Evolutionary conservation across 2,888 invertebrate genomes (phyloP).

Genomic region (Panopea generosa): DNA sequence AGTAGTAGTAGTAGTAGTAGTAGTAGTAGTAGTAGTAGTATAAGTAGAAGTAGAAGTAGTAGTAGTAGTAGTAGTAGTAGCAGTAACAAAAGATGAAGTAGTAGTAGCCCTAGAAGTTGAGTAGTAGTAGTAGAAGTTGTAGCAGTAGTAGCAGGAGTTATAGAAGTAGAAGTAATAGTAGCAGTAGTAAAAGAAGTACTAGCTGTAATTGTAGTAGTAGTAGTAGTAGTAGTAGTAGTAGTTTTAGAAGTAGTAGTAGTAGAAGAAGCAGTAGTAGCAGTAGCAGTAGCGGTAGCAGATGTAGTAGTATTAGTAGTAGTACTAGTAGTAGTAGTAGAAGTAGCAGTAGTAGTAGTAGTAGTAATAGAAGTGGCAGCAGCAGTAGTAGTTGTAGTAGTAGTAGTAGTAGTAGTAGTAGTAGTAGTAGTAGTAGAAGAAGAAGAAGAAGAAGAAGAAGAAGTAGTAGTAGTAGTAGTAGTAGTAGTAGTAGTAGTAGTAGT

Average conservation of each 20-base stretch:
- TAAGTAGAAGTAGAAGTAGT: conserved; percentile 32
- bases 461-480: not conserved
- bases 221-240: no score
- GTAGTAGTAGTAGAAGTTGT: no score
- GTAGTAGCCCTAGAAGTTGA: conserved; percentile 17
- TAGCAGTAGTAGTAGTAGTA: not conserved
- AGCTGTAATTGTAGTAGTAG: no score
- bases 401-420: not conserved
- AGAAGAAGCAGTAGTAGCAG: no score
- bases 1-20: conserved; percentile 43
- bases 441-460: not conserved
- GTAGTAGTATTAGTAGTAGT: no score
- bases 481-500: not conserved
- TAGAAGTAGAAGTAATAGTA: no score
- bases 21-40: conserved; percentile 30
- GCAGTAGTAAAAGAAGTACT: conserved; percentile 6
- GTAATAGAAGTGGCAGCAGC: not conserved
- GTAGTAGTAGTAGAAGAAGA: not conserved
- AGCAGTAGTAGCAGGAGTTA: no score
- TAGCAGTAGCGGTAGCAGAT: not conserved
- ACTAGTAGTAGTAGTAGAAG: not conserved
- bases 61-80: conserved; percentile 37
- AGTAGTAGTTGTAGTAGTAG: not conserved
- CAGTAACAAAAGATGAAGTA: no score
- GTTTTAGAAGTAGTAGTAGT: no score